Evolutionary conservation across 2,113 vertebrate species (phyloP), one percentile per base, ranked within the genome.

Genomic region (Leptodactylus fuscus): DNA sequence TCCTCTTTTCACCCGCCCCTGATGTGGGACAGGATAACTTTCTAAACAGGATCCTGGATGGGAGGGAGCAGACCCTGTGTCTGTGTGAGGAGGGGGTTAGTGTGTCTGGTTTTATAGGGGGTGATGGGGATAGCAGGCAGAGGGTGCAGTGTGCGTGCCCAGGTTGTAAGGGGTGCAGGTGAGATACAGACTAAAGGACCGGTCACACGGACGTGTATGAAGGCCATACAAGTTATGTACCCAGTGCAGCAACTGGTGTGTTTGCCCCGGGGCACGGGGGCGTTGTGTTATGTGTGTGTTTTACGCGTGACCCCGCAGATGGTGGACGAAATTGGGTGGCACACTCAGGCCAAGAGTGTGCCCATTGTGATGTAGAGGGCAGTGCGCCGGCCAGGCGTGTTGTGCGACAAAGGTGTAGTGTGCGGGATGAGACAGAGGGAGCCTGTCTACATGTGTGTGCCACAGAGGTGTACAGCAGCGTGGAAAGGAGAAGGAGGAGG

Each of bases 1-100:
- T 36, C 20, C 48, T 51, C 46, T 24, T 71, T 62, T 70, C 60
- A 49, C 74, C 83, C 83, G 41, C 74, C 83, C 83, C 76, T 78
- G 60, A 48, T 44, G 71, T 77, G 83, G 83, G 83, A 78, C 84
- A 86, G 84, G 77, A 81, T 48, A 86, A 86, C 76, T 86, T 86
- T 70, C 67, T 48, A 81, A 71, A 77, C 41, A 34, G 67, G 67
- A 29, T 78, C 75, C 65, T 51, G 67, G 65, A n/a, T 78, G 62
- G 75, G 62, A 55, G 77, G 65, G 65, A 70, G 65, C 76, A 79
- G 65, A 41, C 65, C 84, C 48, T 80, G 75, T 80, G 60, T 85
- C 29, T 79, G 74, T 69, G 75, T 79, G 51, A 29, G 32, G 36
- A 69, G 84, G 84, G 75, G 77, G 84, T 62, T 77, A 32, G 82